These are phyloP conservation scores for Hydraecia micacea DNA, from an alignment of 2,888 invertebrate species.

Conservation along the genomic window DNA sequence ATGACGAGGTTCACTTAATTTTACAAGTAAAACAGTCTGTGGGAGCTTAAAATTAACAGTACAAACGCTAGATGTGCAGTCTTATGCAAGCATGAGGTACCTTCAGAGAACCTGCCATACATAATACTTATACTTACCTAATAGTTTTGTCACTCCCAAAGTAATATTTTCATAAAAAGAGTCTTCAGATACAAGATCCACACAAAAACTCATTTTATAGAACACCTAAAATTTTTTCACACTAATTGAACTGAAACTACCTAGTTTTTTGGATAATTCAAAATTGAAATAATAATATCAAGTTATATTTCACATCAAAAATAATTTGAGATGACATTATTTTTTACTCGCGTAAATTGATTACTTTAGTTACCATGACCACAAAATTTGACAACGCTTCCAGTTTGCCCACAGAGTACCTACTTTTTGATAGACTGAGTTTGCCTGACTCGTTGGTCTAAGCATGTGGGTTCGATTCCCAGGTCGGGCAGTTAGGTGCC, in stretches of 20 bases:
- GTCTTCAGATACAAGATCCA: slow-evolving; percentile 93
- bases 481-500: neutral
- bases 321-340: slow-evolving; percentile 14
- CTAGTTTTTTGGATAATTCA: neutral
- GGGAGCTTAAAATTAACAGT: neutral
- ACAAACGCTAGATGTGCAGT: neutral
- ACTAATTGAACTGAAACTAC: neutral
- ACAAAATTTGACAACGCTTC: slow-evolving; percentile 5
- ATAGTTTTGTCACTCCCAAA: slow-evolving; percentile 91
- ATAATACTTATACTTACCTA: slow-evolving; percentile 81
- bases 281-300: slow-evolving; percentile 11
- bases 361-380: slow-evolving; percentile 42
- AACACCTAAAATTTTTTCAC: slow-evolving; percentile 1
- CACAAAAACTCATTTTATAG: slow-evolving; percentile 91
- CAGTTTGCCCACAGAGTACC: too few species aligned
- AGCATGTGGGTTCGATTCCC: neutral
- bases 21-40: neutral
- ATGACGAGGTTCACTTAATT: neutral
- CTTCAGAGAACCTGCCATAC: slow-evolving; percentile 7
- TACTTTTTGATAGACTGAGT: too few species aligned
- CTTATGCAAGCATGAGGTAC: neutral
- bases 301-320: slow-evolving; percentile 13
- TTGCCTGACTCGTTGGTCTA: neutral
- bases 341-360: slow-evolving; percentile 1
- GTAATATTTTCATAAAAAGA: slow-evolving; percentile 94